A percentile compares a stretch with the other conserved stretches of the same genome.
These are phyloP conservation scores for Epiblema foenella DNA, from an alignment of 2,888 invertebrate genomes.

Conservation along the genomic window DNA sequence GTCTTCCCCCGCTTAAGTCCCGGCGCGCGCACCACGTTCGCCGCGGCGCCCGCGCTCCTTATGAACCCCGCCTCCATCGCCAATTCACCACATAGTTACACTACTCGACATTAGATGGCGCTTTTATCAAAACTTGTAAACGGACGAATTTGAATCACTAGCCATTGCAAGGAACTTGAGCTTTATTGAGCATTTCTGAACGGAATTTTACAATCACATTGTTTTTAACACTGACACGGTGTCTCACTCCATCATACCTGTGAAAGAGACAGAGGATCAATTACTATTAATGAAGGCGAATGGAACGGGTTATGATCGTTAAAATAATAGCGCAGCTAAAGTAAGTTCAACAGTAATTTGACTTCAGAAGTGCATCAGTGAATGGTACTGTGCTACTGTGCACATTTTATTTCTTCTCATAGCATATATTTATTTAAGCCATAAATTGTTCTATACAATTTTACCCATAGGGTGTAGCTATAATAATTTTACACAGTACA, in stretches of 20 bases:
- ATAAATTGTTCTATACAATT: no score
- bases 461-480: no score
- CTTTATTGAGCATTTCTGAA: constrained; percentile 51
- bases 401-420: no score
- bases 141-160: constrained; percentile 66
- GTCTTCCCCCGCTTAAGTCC: constrained; percentile 91
- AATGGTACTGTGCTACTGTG: neutral
- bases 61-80: constrained; percentile 81
- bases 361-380: neutral
- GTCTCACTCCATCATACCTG: constrained; percentile 63
- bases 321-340: constrained; percentile 6
- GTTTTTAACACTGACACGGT: constrained; percentile 30
- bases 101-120: constrained; percentile 69
- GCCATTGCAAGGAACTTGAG: constrained; percentile 69
- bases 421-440: no score
- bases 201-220: constrained; percentile 47
- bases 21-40: constrained; percentile 90
- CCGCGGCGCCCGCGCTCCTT: constrained; percentile 68
- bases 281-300: constrained; percentile 38
- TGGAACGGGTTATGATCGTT: constrained; percentile 39
- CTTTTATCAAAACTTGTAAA: constrained; percentile 50
- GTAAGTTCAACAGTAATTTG: neutral
- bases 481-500: no score
- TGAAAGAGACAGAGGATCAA: constrained; percentile 51
- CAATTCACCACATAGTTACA: constrained; percentile 56